Evolutionary conservation across 2,797 vertebrate genomes (phyloP).

Genomic region (Okamejei kenojei): DNA sequence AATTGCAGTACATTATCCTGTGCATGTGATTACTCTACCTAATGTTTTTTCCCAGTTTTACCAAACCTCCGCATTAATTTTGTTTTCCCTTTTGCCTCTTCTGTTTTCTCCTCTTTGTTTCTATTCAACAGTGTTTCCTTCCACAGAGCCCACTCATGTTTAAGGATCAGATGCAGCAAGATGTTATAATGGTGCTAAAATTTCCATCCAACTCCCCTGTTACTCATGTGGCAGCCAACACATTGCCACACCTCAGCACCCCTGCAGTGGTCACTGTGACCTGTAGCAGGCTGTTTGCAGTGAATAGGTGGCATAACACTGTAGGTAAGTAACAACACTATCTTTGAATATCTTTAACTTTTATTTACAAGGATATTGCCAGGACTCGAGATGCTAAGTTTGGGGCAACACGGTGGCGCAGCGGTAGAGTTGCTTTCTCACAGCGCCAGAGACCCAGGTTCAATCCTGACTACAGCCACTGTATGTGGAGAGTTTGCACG

Average conservation of each 20-base stretch:
- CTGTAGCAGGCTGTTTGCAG: slow-evolving; percentile 87
- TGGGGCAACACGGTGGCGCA: too few species aligned
- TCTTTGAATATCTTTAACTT: slow-evolving; percentile 22
- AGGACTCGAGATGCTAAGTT: too few species aligned
- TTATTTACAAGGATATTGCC: neutral
- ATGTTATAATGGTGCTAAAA: slow-evolving; percentile 98
- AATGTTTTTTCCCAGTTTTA: slow-evolving; percentile 58
- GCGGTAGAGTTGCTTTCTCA: too few species aligned
- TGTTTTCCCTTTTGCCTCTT: slow-evolving; percentile 57
- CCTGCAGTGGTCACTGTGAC: slow-evolving; percentile 92
- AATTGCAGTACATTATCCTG: slow-evolving; percentile 44
- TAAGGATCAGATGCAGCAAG: slow-evolving; percentile 99
- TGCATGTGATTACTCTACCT: slow-evolving; percentile 51
- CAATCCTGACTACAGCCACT: too few species aligned
- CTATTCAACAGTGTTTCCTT: slow-evolving; percentile 94
- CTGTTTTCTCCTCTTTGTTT: slow-evolving; percentile 63
- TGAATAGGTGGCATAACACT: slow-evolving; percentile 96
- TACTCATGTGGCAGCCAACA: slow-evolving; percentile 91
- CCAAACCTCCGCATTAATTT: slow-evolving; percentile 65
- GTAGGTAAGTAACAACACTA: slow-evolving; percentile 68
- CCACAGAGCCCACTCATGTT: slow-evolving; percentile 98
- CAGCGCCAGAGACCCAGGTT: too few species aligned
- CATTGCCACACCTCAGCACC: slow-evolving; percentile 82
- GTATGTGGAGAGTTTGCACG: too few species aligned
- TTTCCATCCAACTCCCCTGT: slow-evolving; percentile 94